Base-by-base conservation (phyloP, 2,888 invertebrate genomes). In the Lasioglossum marginatum region DNA sequence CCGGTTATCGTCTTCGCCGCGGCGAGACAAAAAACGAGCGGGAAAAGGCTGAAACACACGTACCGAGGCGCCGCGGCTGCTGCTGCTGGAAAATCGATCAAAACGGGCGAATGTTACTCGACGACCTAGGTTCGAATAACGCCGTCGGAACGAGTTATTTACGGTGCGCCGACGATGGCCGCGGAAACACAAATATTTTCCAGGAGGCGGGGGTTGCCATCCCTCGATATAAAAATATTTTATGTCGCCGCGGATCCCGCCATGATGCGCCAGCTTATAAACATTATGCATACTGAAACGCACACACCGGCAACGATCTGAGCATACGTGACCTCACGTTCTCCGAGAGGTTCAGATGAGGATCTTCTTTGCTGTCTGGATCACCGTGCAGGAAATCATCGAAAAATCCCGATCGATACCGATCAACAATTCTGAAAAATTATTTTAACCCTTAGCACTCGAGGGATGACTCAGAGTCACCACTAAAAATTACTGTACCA, bases 191-290 rank as follows among this genome's bases (percentile, higher is more conserved):
- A 86, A 86, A 86, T 86, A 86, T 86, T 86, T 85, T 79, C 75
- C 79, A 37, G 48, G 4, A 37, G 14, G 19, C 6, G 23, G 31
- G 66, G 66, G 66, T 2, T 31, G 10, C 31, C 63, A 66, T 71
- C 57, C 70, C n/a, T 74, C 52, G 82, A 74, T 82, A 78, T 79
- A 83, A 85, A 87, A 87, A 87, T 85, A 87, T 85, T 88, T 88
- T 81, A 87, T 78, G 85, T 79, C 79, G 70, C 77, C 75, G 34
- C 27, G 80, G 77, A 85, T 79, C 66, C 68, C 43, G 73, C 74
- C 23, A 45, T 78, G 77, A 37, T 34, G 40, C 66, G 68, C 74
- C 57, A 43, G 81, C 87, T 85, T 88, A 80, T 88, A 82, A 88
- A 80, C 85, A 83, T 86, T 76, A 82, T 86, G 86, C 83, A 82